Base-by-base conservation (phyloP, 2,888 invertebrate genomes). In the Galerucella nymphaeae region DNA sequence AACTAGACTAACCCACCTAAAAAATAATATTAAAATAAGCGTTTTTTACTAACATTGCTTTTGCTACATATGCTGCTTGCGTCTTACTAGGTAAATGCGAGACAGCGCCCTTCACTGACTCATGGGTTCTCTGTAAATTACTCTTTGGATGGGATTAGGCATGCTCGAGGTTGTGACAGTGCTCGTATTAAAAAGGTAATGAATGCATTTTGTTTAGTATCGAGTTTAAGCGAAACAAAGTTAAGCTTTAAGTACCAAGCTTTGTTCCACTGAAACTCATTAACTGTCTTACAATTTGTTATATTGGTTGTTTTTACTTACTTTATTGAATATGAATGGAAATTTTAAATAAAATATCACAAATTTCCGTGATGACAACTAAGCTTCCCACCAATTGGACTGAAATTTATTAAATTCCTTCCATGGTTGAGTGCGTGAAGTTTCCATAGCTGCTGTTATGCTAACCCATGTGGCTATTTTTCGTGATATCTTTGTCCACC, bases 111-210 rank as follows among this genome's bases (percentile, higher is more conserved):
- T 74, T 83, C 85, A 83, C 82, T 86, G 82, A 85, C 85, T 84
- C 85, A 85, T 84, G 87, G 87, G 83, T 87, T 85, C 85, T 84
- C 86, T 84, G 86, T 87, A 85, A 87, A 87, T 86, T 86, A 86
- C 84, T 85, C 87, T 82, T 84, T 87, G 86, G 87, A 87, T 83
- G 87, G 87, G 80, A 85, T 86, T 83, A 86, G 86, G 86, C 87
- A 87, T 87, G 87, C 85, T 84, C 85, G 86, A 84, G 84, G 84
- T 85, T 86, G 86, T 85, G 81, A 83, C 80, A 82, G 77, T 85
- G 81, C 83, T 84, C 85, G 84, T 84, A 77, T 82, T 84, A 85
- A 85, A 76, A 86, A 86, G 86, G 86, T 86, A 86, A 85, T 85
- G 83, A 86, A 85, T 85, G 83, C 79, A 74, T 74, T 76, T 66